Evolutionary conservation across 2,113 vertebrate species (phyloP), one percentile per base, ranked within the genome.

Genomic region (Dicerorhinus sumatrensis): DNA sequence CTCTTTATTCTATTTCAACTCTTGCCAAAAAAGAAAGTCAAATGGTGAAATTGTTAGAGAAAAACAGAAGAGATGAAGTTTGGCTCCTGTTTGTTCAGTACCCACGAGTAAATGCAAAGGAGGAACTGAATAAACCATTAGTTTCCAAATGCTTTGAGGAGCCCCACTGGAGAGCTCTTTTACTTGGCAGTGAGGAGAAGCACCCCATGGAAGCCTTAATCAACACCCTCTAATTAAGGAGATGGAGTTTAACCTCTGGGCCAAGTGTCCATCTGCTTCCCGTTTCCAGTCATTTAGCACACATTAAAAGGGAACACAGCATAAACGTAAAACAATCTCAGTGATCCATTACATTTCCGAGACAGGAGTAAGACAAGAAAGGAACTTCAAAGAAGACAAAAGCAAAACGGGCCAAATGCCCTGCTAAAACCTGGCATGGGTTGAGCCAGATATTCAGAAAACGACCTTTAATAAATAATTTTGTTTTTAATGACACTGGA

Each of bases 231-330:
- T 97, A 97, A 98, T 98, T 97, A 97, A 92, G 89, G 94, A 96
- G 89, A 83, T 77, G 58, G 83, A 96, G 91, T 95, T 97, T 94
- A 94, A 95, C 97, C 76, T 96, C 91, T 92, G 94, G 96, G 96
- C 93, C 96, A 97, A 96, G 58, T 88, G 96, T 97, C 91, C 97
- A 97, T 93, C 89, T 97, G 98, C 72, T 98, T 97, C 95, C 60
- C 58, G 96, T 96, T 98, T 97, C 93, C 86, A 97, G 14, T 97
- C 92, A 94, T 82, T 97, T 97, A 98, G 65, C 56, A 73, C 83
- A 94, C 76, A 69, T 96, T 96, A 97, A 93, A 92, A 96, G 85
- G 95, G 83, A 96, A 65, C 33, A 65, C 73, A 81, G 81, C 70
- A 81, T 95, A 81, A 94, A 95, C 89, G 93, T 79, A 31, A 89